These are phyloP conservation scores for Simalia tracyae DNA, from an alignment of 2,797 vertebrate genomes.

Conservation along the genomic window DNA sequence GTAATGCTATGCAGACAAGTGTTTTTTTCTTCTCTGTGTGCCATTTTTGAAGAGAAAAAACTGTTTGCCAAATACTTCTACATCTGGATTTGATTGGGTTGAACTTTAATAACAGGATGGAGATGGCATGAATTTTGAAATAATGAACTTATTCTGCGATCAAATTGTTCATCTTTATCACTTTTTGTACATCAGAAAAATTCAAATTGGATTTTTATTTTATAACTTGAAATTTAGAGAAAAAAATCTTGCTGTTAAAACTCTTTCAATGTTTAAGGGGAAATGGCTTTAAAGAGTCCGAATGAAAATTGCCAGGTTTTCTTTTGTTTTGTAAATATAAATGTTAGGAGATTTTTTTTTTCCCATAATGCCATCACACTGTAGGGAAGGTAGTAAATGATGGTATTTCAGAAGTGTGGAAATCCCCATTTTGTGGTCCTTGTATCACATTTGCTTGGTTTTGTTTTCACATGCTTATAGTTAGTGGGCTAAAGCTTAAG, in stretches of 20 bases:
- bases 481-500: conserved; percentile 64
- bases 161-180: conserved; percentile 93
- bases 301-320: conserved; percentile 85
- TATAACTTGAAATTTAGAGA: conserved; percentile 81
- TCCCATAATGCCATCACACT: conserved; percentile 88
- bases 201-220: conserved; percentile 96
- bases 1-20: conserved; percentile 95
- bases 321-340: conserved; percentile 96
- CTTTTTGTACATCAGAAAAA: conserved; percentile 98
- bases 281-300: conserved; percentile 96
- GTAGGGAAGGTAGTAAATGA: conserved; percentile 91
- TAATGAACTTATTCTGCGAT: conserved; percentile 83
- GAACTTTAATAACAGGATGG: conserved; percentile 74
- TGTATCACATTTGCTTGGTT: conserved; percentile 47
- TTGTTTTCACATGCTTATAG: conserved; percentile 51
- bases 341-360: conserved; percentile 82
- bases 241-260: conserved; percentile 85
- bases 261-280: conserved; percentile 90
- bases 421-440: conserved; percentile 65
- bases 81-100: conserved; percentile 75
- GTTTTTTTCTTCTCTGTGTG: conserved; percentile 78
- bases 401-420: conserved; percentile 69
- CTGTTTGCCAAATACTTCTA: conserved; percentile 89
- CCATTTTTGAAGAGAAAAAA: conserved; percentile 80
- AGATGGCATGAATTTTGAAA: conserved; percentile 77